Conservation (phyloP, 2,113 vertebrate species). For the Sturnus vulgaris region DNA sequence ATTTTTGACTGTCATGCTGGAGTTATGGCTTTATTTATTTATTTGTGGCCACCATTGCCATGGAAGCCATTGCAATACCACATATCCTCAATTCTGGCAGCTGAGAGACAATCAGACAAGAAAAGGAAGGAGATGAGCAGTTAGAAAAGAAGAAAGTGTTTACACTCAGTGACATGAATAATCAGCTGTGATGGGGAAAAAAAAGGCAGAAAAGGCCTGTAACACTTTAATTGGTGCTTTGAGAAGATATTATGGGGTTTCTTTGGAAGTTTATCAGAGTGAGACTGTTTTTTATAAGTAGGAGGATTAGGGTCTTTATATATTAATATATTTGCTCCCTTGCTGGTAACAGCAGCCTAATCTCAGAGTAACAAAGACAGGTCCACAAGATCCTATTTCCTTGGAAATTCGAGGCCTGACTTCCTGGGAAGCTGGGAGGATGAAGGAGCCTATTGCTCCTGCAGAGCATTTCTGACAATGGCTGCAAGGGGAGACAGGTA, state of each 20-base stretch:
- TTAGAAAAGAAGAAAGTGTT: background rate
- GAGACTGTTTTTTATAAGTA: background rate
- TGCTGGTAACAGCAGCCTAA: background rate
- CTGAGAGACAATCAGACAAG: background rate
- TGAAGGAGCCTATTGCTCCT: background rate
- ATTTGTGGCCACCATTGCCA: background rate
- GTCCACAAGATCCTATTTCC: background rate
- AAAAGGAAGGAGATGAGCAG: background rate
- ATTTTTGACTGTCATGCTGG: background rate
- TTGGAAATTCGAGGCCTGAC: background rate
- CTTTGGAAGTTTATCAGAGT: background rate
- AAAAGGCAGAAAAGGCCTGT: background rate
- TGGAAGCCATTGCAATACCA: background rate
- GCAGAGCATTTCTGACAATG: background rate
- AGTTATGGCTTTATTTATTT: background rate
- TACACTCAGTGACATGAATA: background rate
- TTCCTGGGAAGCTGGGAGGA: background rate
- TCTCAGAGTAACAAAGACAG: background rate
- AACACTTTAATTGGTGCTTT: conserved; percentile 1
- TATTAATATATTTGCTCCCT: background rate
- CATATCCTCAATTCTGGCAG: background rate
- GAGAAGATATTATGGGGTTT: background rate
- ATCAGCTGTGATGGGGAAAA: background rate
- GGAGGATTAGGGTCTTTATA: background rate
- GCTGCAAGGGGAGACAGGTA: background rate